Evolutionary conservation across 1,140 invertebrate genomes (phyloP).

Genomic region (Calliopsis andreniformis): DNA sequence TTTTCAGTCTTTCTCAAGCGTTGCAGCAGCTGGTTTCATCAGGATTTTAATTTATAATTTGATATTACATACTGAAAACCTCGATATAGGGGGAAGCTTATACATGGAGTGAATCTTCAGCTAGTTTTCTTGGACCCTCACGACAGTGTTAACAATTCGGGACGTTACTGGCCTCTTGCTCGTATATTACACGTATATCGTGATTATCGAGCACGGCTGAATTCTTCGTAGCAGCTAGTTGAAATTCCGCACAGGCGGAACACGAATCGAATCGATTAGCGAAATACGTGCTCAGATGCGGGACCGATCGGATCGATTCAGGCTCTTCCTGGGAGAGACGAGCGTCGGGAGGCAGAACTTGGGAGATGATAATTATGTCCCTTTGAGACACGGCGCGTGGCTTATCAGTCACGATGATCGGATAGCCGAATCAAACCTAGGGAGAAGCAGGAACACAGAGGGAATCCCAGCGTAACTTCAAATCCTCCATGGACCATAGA

Average conservation of each 20-base stretch:
- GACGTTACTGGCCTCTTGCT: no score
- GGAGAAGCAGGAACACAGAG: no score
- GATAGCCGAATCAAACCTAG: no score
- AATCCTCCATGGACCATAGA: no score
- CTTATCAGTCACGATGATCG: slow-evolving; percentile 17
- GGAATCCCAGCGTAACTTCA: no score
- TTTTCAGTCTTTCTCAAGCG: no score
- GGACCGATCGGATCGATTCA: slow-evolving; percentile 52
- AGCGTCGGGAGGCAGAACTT: slow-evolving; percentile 11
- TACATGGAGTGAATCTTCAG: no score
- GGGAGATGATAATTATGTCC: slow-evolving; percentile 51
- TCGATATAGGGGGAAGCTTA: no score
- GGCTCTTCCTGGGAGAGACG: slow-evolving; percentile 4
- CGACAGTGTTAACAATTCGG: background rate
- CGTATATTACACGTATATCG: background rate
- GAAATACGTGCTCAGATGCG: slow-evolving; percentile 67
- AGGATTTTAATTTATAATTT: no score
- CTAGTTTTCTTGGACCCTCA: background rate
- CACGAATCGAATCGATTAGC: slow-evolving; percentile 72
- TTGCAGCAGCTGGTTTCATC: no score
- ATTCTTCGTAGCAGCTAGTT: slow-evolving; percentile 44
- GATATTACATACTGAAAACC: no score
- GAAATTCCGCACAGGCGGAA: slow-evolving; percentile 63
- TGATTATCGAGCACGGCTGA: background rate
- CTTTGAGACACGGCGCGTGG: slow-evolving; percentile 20